These are phyloP conservation scores for Sphaerophoria taeniata DNA, from an alignment of 2,888 invertebrate genomes.

Conservation along the genomic window DNA sequence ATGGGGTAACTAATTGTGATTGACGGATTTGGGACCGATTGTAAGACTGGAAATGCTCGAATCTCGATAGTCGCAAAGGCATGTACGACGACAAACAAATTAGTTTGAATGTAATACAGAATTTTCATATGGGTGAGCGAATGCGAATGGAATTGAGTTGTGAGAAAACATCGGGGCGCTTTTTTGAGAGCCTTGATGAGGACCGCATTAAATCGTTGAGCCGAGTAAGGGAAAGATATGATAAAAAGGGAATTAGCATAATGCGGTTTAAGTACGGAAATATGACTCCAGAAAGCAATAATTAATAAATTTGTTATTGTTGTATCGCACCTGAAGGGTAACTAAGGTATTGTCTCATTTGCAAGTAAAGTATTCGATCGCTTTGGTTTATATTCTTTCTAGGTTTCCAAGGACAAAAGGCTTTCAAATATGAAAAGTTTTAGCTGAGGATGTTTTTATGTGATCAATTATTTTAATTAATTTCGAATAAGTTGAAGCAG, in stretches of 20 bases:
- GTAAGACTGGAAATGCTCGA: slow-evolving; percentile 49
- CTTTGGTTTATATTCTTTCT: too few species aligned
- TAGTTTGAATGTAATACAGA: slow-evolving; percentile 18
- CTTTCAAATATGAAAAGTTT: too few species aligned
- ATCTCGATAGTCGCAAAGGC: too few species aligned
- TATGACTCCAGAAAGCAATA: slow-evolving; percentile 27
- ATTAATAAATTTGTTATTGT: too few species aligned
- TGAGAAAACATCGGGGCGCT: slow-evolving; percentile 50
- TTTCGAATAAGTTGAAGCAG: too few species aligned
- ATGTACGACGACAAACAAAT: slow-evolving; percentile 63
- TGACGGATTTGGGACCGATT: slow-evolving; percentile 78
- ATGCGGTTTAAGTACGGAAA: slow-evolving; percentile 62
- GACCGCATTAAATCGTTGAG: slow-evolving; percentile 64
- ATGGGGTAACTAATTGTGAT: slow-evolving; percentile 81
- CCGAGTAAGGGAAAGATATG: slow-evolving; percentile 7
- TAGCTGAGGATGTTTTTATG: too few species aligned
- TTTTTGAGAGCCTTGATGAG: slow-evolving; percentile 16
- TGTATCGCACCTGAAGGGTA: too few species aligned
- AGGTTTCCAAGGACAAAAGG: too few species aligned
- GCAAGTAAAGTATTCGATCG: too few species aligned
- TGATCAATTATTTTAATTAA: too few species aligned
- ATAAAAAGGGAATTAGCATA: slow-evolving; percentile 63
- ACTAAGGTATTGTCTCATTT: too few species aligned
- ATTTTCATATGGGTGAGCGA: slow-evolving; percentile 37
- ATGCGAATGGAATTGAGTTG: slow-evolving; percentile 54